Conservation (phyloP, 35 echinoderm and acorn worm genomes). For the Eucidaris tribuloides region DNA sequence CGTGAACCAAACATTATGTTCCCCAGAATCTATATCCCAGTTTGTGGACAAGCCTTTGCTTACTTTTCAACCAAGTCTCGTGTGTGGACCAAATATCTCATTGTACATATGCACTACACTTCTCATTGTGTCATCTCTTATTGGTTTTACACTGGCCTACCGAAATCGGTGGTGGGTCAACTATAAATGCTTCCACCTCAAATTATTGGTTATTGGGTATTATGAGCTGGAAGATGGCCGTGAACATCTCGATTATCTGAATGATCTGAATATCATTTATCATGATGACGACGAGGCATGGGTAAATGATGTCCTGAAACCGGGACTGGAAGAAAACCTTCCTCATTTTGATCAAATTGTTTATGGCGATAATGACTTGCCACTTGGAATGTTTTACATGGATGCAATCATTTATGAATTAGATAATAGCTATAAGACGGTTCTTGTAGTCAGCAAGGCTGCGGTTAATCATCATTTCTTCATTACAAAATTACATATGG, state of each 20-base stretch:
- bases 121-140: background rate
- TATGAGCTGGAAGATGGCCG: background rate
- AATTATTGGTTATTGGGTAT: background rate
- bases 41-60: background rate
- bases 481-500: background rate
- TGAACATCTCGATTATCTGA: background rate
- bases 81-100: background rate
- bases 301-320: background rate
- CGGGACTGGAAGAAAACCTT: background rate
- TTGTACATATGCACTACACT: background rate
- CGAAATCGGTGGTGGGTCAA: background rate
- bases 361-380: background rate
- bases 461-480: background rate
- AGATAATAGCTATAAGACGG: background rate
- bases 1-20: background rate
- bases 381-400: background rate
- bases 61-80: background rate
- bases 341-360: background rate
- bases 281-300: background rate
- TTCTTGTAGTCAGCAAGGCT: background rate
- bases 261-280: background rate
- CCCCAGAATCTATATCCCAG: background rate
- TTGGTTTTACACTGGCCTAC: background rate
- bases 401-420: background rate
- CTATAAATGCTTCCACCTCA: background rate